Evolutionary conservation across 2,797 vertebrate species (phyloP).

Genomic region (Hipposideros larvatus): DNA sequence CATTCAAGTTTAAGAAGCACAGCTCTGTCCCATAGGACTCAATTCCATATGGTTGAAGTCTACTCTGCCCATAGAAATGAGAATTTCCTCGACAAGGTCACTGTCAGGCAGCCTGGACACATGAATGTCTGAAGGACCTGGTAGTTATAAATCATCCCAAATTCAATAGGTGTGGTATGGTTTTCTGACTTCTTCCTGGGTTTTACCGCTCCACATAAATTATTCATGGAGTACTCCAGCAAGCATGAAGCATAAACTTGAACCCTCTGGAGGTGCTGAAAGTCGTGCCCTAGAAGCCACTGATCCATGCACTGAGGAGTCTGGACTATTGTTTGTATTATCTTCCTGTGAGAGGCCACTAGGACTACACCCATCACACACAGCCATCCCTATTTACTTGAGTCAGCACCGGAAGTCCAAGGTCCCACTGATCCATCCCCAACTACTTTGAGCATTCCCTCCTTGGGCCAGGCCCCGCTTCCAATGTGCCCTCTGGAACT

Average conservation of each 20-base stretch:
- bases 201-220: background rate
- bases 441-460: too few species aligned
- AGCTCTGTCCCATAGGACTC: background rate
- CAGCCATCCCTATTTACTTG: rapidly evolving
- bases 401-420: background rate
- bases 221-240: background rate
- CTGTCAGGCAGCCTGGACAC: too few species aligned
- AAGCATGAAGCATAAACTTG: background rate
- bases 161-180: too few species aligned
- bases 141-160: too few species aligned
- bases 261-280: background rate
- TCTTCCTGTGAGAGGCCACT: background rate
- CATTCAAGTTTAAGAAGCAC: background rate
- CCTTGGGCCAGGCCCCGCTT: background rate
- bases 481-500: rapidly evolving
- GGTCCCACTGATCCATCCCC: too few species aligned
- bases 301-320: background rate
- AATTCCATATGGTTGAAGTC: too few species aligned
- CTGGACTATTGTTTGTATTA: too few species aligned
- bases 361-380: rapidly evolving
- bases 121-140: too few species aligned
- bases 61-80: too few species aligned
- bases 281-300: too few species aligned
- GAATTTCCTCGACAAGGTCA: too few species aligned
- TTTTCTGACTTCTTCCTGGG: too few species aligned